These are phyloP conservation scores for Lampris incognitus DNA, from an alignment of 2,113 vertebrate species.

Conservation along the genomic window DNA sequence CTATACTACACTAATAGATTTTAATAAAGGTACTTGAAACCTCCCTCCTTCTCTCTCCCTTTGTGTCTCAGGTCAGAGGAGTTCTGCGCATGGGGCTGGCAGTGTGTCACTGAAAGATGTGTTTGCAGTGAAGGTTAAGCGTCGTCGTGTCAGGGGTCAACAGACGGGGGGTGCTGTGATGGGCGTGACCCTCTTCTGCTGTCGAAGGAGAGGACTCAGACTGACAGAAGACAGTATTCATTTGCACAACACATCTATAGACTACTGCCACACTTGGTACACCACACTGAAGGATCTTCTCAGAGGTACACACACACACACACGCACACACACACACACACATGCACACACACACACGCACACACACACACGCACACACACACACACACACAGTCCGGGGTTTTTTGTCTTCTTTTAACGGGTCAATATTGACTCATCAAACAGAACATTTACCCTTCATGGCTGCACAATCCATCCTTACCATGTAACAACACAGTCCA, in stretches of 20 bases:
- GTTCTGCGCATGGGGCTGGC: slow-evolving; percentile 17
- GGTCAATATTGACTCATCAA: too few species aligned
- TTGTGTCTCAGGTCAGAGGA: slow-evolving; percentile 29
- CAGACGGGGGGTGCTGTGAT: slow-evolving; percentile 67
- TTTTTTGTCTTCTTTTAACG: too few species aligned
- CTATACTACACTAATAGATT: too few species aligned
- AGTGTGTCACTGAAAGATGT: slow-evolving; percentile 63
- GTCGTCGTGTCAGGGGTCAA: slow-evolving; percentile 61
- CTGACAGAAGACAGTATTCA: slow-evolving; percentile 64
- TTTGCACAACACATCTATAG: slow-evolving; percentile 71
- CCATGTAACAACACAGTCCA: too few species aligned
- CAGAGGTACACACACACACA: slow-evolving; percentile 52
- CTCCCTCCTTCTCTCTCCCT: not conserved
- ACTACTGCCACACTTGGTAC: slow-evolving; percentile 71
- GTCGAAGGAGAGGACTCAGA: slow-evolving; percentile 51
- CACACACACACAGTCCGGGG: not conserved
- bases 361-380: not conserved
- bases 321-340: not conserved
- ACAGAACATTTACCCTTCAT: too few species aligned
- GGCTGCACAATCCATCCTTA: too few species aligned
- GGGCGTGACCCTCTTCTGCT: slow-evolving; percentile 67
- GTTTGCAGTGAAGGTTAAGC: slow-evolving; percentile 73
- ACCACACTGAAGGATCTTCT: slow-evolving; percentile 66
- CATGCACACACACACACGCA: slow-evolving; percentile 15
- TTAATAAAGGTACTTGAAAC: not conserved